Percentiles rank a stretch among this genome's conserved stretches.
phyloP scores from a whole-genome alignment of 2,797 vertebrate species.

The Synanceia verrucosa region DNA sequence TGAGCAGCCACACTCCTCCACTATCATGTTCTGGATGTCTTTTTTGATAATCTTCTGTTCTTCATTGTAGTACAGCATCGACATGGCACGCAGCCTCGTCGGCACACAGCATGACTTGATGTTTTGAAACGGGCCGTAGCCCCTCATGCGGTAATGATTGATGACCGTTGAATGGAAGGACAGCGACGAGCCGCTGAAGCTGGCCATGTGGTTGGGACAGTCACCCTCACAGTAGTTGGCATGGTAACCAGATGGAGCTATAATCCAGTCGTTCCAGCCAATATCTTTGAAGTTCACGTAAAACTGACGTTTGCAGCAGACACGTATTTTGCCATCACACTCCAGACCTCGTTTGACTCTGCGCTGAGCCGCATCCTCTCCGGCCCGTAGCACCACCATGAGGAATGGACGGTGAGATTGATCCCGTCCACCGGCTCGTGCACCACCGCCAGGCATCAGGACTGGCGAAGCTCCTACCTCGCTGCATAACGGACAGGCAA shows the following conservation, averaged over 20 bases:
- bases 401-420: slow-evolving; percentile 94
- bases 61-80: slow-evolving; percentile 97
- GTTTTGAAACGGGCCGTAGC: slow-evolving; percentile 90
- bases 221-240: slow-evolving; percentile 98
- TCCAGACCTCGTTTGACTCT: slow-evolving; percentile 88
- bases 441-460: slow-evolving; percentile 69
- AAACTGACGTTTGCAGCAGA: slow-evolving; percentile 96
- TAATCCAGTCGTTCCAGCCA: slow-evolving; percentile 99
- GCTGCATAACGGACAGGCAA: slow-evolving; percentile 88
- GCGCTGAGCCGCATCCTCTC: slow-evolving; percentile 81
- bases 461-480: slow-evolving; percentile 86
- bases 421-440: slow-evolving; percentile 72
- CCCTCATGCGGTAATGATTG: slow-evolving; percentile 94
- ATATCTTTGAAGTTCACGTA: slow-evolving; percentile 97
- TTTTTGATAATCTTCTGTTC: slow-evolving; percentile 98
- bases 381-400: slow-evolving; percentile 87
- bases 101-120: slow-evolving; percentile 95
- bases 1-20: slow-evolving; percentile 96
- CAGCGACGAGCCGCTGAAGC: slow-evolving; percentile 87
- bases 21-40: slow-evolving; percentile 97
- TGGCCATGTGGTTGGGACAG: slow-evolving; percentile 92
- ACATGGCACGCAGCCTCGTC: slow-evolving; percentile 94
- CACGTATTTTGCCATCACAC: slow-evolving; percentile 91
- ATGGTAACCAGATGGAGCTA: slow-evolving; percentile 93
- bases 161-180: slow-evolving; percentile 97